Conservation (phyloP, 2,888 invertebrate species). For the Palloptera scutellata region DNA sequence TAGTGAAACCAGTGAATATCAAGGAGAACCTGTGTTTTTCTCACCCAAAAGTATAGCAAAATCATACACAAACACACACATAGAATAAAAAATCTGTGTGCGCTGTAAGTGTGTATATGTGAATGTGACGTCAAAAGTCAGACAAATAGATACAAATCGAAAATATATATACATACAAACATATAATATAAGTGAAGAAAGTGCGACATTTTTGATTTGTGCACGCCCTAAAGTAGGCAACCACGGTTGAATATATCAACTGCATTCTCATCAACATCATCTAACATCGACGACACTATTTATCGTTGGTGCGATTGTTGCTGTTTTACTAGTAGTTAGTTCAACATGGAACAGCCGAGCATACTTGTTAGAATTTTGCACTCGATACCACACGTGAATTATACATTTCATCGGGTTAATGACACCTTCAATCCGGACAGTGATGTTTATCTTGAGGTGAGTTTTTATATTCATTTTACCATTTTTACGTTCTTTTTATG, state of each 20-base stretch:
- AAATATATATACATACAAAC: slow-evolving; percentile 1
- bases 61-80: too few relatives aligned
- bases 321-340: not conserved
- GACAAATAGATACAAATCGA: not conserved
- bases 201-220: not conserved
- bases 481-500: not conserved
- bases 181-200: not conserved
- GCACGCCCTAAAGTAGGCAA: slow-evolving; percentile 19
- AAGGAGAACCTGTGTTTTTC: too few relatives aligned
- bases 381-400: slow-evolving; percentile 89
- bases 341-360: slow-evolving; percentile 77
- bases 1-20: too few relatives aligned
- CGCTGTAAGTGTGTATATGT: slow-evolving; percentile 24
- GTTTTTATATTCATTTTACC: slow-evolving; percentile 42
- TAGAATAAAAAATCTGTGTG: not conserved
- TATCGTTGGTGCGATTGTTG: too few relatives aligned
- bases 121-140: slow-evolving; percentile 43
- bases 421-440: slow-evolving; percentile 90
- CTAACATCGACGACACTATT: not conserved
- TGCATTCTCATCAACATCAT: slow-evolving; percentile 26
- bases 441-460: slow-evolving; percentile 88
- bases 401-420: slow-evolving; percentile 87
- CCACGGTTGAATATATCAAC: not conserved
- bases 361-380: slow-evolving; percentile 87
- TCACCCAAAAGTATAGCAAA: too few relatives aligned